Evolutionary conservation across 1,140 invertebrate genomes (phyloP).

Genomic region (Cotesia chilonis): DNA sequence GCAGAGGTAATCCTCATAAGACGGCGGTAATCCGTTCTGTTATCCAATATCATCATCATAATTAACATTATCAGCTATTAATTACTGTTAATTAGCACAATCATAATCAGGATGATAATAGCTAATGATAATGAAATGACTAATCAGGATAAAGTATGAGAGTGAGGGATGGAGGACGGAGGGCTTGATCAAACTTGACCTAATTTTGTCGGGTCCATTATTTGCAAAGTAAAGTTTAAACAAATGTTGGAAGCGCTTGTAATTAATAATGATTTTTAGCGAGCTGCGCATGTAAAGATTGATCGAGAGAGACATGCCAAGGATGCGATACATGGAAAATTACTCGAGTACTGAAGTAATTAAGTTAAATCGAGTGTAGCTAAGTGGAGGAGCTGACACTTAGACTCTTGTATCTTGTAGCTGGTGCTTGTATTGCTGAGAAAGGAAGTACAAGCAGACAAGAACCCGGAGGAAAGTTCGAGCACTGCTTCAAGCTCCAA

Average conservation of each 20-base stretch:
- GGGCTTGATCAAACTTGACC: background rate
- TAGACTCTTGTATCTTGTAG: too few relatives aligned
- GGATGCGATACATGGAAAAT: conserved; percentile 1
- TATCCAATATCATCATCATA: conserved; percentile 13
- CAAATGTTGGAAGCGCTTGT: too few relatives aligned
- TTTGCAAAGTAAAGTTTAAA: background rate
- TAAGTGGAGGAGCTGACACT: background rate
- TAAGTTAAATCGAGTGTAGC: conserved; percentile 13
- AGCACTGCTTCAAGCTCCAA: too few relatives aligned
- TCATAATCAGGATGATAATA: conserved; percentile 13
- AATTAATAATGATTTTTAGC: too few relatives aligned
- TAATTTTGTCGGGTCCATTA: background rate
- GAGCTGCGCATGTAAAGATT: too few relatives aligned
- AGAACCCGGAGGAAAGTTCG: background rate
- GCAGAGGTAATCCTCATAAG: conserved; percentile 61
- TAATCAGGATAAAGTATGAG: conserved; percentile 1
- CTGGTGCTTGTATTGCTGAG: too few relatives aligned
- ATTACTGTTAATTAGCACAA: too few relatives aligned
- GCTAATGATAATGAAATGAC: background rate
- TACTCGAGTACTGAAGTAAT: background rate
- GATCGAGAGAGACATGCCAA: too few relatives aligned
- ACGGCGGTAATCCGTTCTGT: conserved; percentile 60
- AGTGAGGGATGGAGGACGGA: background rate
- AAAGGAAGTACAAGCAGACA: too few relatives aligned
- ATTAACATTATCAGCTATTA: too few relatives aligned